Base-by-base conservation (phyloP, 2,113 vertebrate species). In the Paramormyrops kingsleyae region DNA sequence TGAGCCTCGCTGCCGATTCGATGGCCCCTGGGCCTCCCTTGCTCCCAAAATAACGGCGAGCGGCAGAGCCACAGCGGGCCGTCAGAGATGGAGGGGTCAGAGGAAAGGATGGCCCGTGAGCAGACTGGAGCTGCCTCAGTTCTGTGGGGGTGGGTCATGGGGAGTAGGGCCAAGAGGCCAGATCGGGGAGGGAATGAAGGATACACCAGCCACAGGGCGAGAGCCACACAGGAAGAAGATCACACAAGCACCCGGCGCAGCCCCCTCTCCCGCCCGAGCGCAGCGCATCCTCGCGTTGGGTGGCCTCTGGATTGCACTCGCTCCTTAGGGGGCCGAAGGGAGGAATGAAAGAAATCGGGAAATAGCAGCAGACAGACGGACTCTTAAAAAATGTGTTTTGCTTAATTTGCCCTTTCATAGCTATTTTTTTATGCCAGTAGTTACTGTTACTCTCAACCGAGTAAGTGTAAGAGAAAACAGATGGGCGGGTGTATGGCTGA, bases 211-310 rank as follows among this genome's bases (percentile, higher is more conserved):
- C 94, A 94, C 93, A 93, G 95, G 95, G 93, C 90, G 92, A 94
- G 94, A 95, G 94, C 94, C 95, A 95, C 94, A 95, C 95, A 95
- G 95, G 93, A 95, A 95, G 95, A 91, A 94, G 92, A 96, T 95
- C 94, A 95, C 93, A 95, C 93, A 92, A 93, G 91, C 94, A 89
- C 92, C 93, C 88, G 89, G 88, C n/a, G 15, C 42, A 89, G 89
- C 87, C 88, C 90, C 90, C 92, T 91, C 89, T 89, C 92, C 93
- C 91, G 91, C 92, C 83, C 49, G 49, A 53, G 84, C 92, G 70
- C 83, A 84, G 85, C 59, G 83, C 39, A 90, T 83, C 89, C 88
- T 62, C 89, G 46, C 74, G 50, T 47, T 87, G 53, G 52, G 89
- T 89, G 24, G 91, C 92, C 92, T 89, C 90, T 80, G 83, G 35